Evolutionary conservation across 2,113 vertebrate genomes (phyloP).

Genomic region (Paramormyrops kingsleyae): DNA sequence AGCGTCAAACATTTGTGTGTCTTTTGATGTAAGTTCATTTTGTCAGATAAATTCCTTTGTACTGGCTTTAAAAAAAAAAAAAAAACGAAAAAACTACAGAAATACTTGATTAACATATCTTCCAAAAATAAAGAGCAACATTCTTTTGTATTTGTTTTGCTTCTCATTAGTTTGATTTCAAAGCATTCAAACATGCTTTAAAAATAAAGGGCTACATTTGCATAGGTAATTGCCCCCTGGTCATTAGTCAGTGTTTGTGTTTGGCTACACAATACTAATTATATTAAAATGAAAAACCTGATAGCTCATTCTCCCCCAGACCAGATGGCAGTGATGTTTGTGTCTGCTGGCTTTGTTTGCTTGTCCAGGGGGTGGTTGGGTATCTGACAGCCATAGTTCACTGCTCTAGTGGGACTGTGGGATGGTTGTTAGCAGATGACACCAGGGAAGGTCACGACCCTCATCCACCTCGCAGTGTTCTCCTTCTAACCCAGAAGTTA

Average conservation of each 20-base stretch:
- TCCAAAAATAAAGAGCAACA: constrained; percentile 92
- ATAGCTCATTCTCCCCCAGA: neutral
- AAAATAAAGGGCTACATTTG: neutral
- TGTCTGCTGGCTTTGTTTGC: neutral
- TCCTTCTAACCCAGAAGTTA: neutral
- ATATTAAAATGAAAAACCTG: constrained; percentile 3
- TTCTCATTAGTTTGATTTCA: neutral
- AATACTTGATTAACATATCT: constrained; percentile 80
- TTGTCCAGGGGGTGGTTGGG: neutral
- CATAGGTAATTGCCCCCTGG: neutral
- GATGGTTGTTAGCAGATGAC: constrained; percentile 3
- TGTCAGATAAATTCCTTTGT: constrained; percentile 74
- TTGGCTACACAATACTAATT: neutral
- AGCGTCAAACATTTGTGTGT: constrained; percentile 31
- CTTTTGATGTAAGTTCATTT: constrained; percentile 75
- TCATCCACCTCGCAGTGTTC: neutral
- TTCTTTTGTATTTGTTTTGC: constrained; percentile 49
- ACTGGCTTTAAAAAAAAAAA: constrained; percentile 46
- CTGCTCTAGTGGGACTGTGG: neutral
- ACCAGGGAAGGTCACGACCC: neutral
- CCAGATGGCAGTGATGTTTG: neutral
- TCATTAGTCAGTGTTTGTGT: neutral
- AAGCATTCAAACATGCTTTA: neutral
- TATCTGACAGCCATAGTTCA: neutral
- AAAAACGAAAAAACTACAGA: constrained; percentile 41